phyloP scores from a whole-genome alignment of 2,113 vertebrate genomes.

The Alces alces region DNA sequence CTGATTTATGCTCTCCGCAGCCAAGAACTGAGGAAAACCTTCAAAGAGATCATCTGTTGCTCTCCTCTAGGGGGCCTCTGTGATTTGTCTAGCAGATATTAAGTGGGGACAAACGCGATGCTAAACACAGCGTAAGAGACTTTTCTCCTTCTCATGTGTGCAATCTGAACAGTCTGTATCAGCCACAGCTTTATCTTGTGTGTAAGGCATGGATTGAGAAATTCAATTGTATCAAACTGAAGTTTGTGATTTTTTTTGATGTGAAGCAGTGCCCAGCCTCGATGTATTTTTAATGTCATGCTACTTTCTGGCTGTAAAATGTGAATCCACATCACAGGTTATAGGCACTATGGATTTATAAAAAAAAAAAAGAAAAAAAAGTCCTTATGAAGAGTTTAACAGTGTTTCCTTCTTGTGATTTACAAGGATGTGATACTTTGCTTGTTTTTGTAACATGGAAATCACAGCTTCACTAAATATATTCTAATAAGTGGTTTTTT shows the following conservation, averaged over 20 bases:
- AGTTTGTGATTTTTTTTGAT: neutral
- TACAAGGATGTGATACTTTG: neutral
- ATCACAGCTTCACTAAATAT: neutral
- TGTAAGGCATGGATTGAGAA: neutral
- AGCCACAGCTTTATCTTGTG: neutral
- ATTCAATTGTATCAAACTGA: neutral
- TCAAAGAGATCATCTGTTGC: conserved; percentile 94
- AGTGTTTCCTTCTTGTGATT: conserved; percentile 15
- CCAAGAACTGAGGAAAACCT: conserved; percentile 95
- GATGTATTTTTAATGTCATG: conserved; percentile 19
- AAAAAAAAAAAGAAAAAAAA: neutral
- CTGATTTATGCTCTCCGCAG: conserved; percentile 96
- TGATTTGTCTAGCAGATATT: conserved; percentile 80
- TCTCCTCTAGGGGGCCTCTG: conserved; percentile 79
- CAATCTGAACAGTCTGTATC: neutral
- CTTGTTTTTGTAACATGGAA: neutral
- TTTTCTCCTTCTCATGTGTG: neutral
- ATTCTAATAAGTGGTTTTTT: neutral
- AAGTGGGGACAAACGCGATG: neutral
- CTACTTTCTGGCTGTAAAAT: conserved; percentile 21
- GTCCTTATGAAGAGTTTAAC: conserved; percentile 37
- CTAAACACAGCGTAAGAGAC: neutral
- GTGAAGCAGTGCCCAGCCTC: neutral
- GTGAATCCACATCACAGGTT: neutral
- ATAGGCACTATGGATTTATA: neutral